A percentile compares a stretch with the other conserved stretches of the same genome.
These are phyloP conservation scores for Nephrotoma guestfalica DNA, from an alignment of 2,888 invertebrate genomes.

Conservation along the genomic window DNA sequence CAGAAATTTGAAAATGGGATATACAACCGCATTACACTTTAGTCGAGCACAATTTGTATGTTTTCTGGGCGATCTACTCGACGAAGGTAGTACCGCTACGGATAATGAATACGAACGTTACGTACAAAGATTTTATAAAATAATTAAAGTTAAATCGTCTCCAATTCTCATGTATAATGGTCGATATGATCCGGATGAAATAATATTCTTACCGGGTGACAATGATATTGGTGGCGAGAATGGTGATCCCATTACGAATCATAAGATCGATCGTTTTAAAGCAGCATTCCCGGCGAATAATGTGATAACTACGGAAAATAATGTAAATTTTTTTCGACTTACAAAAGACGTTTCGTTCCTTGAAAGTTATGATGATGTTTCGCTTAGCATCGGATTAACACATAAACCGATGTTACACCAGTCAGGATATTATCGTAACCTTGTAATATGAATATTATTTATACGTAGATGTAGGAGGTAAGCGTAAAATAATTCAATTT, in stretches of 20 bases:
- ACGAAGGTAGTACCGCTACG: slow-evolving; percentile 77
- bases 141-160: slow-evolving; percentile 32
- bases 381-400: slow-evolving; percentile 44
- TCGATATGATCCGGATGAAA: slow-evolving; percentile 15
- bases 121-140: slow-evolving; percentile 52
- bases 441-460: slow-evolving; percentile 19
- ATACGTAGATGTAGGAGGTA: not conserved
- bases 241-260: slow-evolving; percentile 45
- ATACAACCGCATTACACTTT: slow-evolving; percentile 50
- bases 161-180: slow-evolving; percentile 16
- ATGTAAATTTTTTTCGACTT: slow-evolving; percentile 49
- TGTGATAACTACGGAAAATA: slow-evolving; percentile 41
- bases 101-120: slow-evolving; percentile 58
- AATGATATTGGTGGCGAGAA: slow-evolving; percentile 96
- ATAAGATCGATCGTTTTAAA: slow-evolving; percentile 59
- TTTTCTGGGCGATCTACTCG: slow-evolving; percentile 88
- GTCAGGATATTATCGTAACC: slow-evolving; percentile 31
- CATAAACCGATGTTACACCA: slow-evolving; percentile 48
- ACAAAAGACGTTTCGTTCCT: not conserved
- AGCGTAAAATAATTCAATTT: not conserved
- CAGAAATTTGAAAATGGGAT: slow-evolving; percentile 66
- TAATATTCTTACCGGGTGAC: slow-evolving; percentile 84
- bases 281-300: slow-evolving; percentile 57
- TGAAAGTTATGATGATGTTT: slow-evolving; percentile 24
- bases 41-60: slow-evolving; percentile 70